Evolutionary conservation across 2,888 invertebrate genomes (phyloP).

Genomic region (Gymnocheta viridis): DNA sequence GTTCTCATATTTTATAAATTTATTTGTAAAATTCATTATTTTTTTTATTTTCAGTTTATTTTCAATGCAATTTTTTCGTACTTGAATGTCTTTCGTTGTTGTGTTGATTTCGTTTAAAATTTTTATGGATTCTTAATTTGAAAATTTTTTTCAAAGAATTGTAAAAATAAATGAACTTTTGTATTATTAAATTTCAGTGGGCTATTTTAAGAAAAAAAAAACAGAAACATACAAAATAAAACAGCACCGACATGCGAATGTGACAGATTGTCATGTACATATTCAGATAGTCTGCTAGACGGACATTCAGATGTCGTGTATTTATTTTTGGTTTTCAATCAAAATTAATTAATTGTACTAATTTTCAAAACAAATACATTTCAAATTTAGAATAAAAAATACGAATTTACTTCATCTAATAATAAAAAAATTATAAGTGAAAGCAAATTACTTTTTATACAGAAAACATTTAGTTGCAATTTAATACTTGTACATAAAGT

Average conservation of each 20-base stretch:
- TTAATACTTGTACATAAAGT: no score
- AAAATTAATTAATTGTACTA: constrained; percentile 32
- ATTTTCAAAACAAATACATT: constrained; percentile 4
- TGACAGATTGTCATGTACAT: constrained; percentile 51
- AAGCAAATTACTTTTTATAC: no score
- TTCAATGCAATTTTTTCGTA: constrained; percentile 31
- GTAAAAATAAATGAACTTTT: constrained; percentile 56
- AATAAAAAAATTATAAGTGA: no score
- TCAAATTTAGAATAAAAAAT: not conserved
- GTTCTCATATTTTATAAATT: constrained; percentile 57
- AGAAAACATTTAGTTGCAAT: no score
- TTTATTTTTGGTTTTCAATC: constrained; percentile 14
- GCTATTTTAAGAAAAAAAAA: not conserved
- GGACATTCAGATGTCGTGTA: constrained; percentile 28
- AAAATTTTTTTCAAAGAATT: constrained; percentile 42
- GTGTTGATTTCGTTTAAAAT: constrained; percentile 32
- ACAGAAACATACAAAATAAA: not conserved
- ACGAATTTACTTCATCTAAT: not conserved
- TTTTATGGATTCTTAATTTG: constrained; percentile 53
- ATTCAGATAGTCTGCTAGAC: constrained; percentile 12
- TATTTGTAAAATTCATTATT: constrained; percentile 39
- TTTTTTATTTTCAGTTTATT: constrained; percentile 9
- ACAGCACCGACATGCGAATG: constrained; percentile 19
- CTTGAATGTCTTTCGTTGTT: constrained; percentile 27
- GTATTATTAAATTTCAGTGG: constrained; percentile 39